Evolutionary conservation across 2,113 vertebrate species (phyloP), one percentile per base, ranked within the genome.

Genomic region (Gavia stellata): DNA sequence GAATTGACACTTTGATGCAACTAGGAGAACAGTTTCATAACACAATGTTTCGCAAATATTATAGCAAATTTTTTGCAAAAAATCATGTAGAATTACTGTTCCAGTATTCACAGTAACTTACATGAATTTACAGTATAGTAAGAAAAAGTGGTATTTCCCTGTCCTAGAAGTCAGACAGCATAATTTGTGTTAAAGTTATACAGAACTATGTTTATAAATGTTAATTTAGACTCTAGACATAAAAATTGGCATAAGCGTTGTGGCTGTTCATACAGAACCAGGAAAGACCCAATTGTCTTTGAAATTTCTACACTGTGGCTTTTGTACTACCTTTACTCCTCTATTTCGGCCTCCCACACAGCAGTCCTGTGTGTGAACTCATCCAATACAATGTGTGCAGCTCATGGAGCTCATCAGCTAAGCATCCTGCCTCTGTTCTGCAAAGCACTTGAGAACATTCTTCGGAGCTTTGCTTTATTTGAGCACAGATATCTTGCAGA

Each of bases 401-500:
- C 26, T 58, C 50, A 2, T 4, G 34, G 36, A 63, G 55, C 31
- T 84, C 74, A 49, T 53, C 66, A 42, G 58, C 47, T 70, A 84
- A 96, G 83, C 45, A 80, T 62, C 58, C 78, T 42, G 78, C 53
- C 63, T 79, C 66, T 58, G 25, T 81, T 92, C 83, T 67, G 52
- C 77, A 92, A 74, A 88, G 75, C 66, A 89, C 65, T 94, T 91
- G 71, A 91, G 53, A 92, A 91, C 45, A 75, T 88, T 83, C 78
- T 90, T 92, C 0, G 0, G 74, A 89, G 91, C 86, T 94, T 52
- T 94, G 84, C 81, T 95, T 89, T 94, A 87, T 84, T 94, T 90
- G 70, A 94, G 78, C 70, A 44, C 53, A 95, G 88, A 95, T 95
- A 91, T 87, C 89, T 97, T 94, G 91, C 96, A 97, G 89, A 95